phyloP scores from a whole-genome alignment of 2,888 invertebrate genomes.

The Omphaloscelis lunosa region DNA sequence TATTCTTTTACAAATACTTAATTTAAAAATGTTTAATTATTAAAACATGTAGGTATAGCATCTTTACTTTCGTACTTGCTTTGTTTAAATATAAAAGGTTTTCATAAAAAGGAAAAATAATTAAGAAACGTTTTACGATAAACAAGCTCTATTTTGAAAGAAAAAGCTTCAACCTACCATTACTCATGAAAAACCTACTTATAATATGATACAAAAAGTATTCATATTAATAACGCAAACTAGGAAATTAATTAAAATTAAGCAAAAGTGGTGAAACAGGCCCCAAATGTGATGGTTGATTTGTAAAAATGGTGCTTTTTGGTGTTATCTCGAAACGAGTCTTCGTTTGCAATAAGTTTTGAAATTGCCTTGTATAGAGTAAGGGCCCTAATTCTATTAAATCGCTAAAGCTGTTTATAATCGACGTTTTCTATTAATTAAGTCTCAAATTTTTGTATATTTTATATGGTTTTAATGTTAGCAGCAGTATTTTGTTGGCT shows the following conservation, averaged over 20 bases:
- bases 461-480: slow-evolving; percentile 52
- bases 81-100: background rate
- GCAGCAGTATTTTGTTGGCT: slow-evolving; percentile 33
- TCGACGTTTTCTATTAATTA: slow-evolving; percentile 32
- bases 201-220: background rate
- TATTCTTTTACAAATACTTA: background rate
- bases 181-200: background rate
- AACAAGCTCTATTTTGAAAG: slow-evolving; percentile 4
- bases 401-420: slow-evolving; percentile 45
- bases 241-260: slow-evolving; percentile 2
- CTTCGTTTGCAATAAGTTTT: slow-evolving; percentile 55
- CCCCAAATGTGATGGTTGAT: slow-evolving; percentile 51
- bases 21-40: background rate
- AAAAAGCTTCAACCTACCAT: background rate
- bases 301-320: slow-evolving; percentile 69
- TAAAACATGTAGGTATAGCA: background rate
- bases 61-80: background rate
- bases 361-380: slow-evolving; percentile 59
- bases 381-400: slow-evolving; percentile 58
- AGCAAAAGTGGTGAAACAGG: slow-evolving; percentile 54
- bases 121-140: background rate
- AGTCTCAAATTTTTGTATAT: slow-evolving; percentile 51
- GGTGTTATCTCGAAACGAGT: slow-evolving; percentile 41
- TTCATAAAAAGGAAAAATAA: background rate
- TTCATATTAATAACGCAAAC: background rate